Percentiles rank a stretch among this genome's conserved stretches.
phyloP scores from a whole-genome alignment of 2,797 vertebrate genomes.

The Coregonus suidteri region DNA sequence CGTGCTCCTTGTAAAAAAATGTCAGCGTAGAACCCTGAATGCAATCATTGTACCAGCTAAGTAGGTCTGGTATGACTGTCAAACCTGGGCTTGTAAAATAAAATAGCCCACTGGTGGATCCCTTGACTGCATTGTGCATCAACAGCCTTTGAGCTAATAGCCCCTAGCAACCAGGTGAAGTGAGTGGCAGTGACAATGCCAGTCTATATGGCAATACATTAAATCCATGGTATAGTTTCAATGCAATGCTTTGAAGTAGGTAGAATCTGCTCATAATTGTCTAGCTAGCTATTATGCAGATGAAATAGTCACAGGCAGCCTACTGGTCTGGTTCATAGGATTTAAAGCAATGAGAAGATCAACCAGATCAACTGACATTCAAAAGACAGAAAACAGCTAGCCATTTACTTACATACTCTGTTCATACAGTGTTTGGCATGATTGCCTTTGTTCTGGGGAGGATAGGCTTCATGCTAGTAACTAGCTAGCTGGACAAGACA shows the following conservation, averaged over 20 bases:
- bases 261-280: slow-evolving; percentile 16
- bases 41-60: no score
- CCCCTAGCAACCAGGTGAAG: no score
- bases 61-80: no score
- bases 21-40: no score
- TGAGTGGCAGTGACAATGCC: background rate
- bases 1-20: no score
- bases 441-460: no score
- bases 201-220: background rate
- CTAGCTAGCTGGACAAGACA: background rate
- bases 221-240: background rate
- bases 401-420: background rate
- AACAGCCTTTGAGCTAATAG: background rate
- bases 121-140: background rate
- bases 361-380: background rate
- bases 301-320: no score
- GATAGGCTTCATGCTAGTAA: no score
- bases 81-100: background rate
- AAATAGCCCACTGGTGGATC: background rate
- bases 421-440: background rate
- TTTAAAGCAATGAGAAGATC: background rate
- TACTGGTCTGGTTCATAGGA: background rate
- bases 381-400: background rate
- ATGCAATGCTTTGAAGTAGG: slow-evolving; percentile 20
- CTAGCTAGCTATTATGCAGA: background rate